Evolutionary conservation across 2,888 invertebrate species (phyloP).

Genomic region (Hyposoter didymator): DNA sequence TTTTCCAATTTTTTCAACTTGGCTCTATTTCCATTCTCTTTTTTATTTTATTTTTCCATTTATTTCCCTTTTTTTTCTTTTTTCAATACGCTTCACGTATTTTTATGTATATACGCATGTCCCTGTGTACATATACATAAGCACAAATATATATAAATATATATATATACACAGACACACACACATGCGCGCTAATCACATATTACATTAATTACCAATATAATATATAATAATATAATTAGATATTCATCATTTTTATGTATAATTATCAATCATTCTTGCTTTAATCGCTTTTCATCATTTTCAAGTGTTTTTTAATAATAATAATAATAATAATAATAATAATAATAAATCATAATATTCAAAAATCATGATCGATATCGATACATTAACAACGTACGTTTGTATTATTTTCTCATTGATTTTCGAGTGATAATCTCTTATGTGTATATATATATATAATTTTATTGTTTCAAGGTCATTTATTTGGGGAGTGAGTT

Average conservation of each 20-base stretch:
- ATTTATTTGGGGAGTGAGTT: conserved; percentile 17
- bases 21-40: conserved; percentile 71
- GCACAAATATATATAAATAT: conserved; percentile 69
- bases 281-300: conserved; percentile 69
- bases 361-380: conserved; percentile 73
- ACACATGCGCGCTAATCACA: conserved; percentile 74
- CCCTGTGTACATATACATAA: conserved; percentile 11
- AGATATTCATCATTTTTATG: conserved; percentile 76
- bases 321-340: conserved; percentile 68
- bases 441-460: conserved; percentile 23
- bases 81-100: conserved; percentile 60
- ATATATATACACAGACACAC: conserved; percentile 12
- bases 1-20: conserved; percentile 66
- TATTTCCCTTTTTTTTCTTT: conserved; percentile 43
- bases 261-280: conserved; percentile 78
- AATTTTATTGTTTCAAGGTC: conserved; percentile 47
- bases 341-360: conserved; percentile 75
- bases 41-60: conserved; percentile 57
- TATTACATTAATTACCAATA: conserved; percentile 78
- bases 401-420: conserved; percentile 53
- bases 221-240: conserved; percentile 74
- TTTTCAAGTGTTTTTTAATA: conserved; percentile 74
- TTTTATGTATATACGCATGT: conserved; percentile 33
- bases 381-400: conserved; percentile 77
- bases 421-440: conserved; percentile 60